Evolutionary conservation across 2,888 invertebrate genomes (phyloP), one percentile per base, ranked within the genome.

Genomic region (Platerodrilus igneus): DNA sequence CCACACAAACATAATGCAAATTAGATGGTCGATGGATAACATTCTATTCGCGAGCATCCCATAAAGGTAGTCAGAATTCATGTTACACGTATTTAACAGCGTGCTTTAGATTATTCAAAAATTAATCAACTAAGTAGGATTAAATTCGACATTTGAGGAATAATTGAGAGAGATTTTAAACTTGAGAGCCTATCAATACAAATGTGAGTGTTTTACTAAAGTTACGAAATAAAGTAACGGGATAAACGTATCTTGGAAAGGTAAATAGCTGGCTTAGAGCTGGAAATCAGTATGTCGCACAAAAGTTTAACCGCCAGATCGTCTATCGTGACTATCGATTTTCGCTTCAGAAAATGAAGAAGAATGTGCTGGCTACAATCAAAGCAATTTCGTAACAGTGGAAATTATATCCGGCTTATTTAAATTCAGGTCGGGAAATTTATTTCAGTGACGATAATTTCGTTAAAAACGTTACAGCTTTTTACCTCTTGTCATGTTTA

Each of bases 221-320:
- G n/a, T n/a, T 17, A 23, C 29, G 28, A 28, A 11, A 28, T 19
- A 45, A 45, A 50, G 51, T 43, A 46, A 53, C 56, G 57, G 59
- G 60, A 63, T 62, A 62, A 62, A 62, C 60, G 61, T 59, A 60
- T 59, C 57, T 53, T 52, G 52, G 45, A 38, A 55, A 52, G 53
- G 58, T 61, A 59, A 64, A 62, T 61, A 62, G 60, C 60, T 53
- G 52, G 56, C 57, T 57, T 52, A 55, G 55, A 58, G 55, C 58
- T 58, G 62, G 62, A 62, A 63, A 63, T 63, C 62, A 62, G 61
- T 59, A 55, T 48, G 53, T 51, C 58, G 52, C 57, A 58, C 59
- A 57, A 58, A 59, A 60, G 59, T 61, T 59, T 55, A 58, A 59
- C 60, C 57, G 46, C 57, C 34, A 40, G 40, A 34, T 40, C 40